Conservation (phyloP, 2,113 vertebrate species). For the Sylvilagus bachmani region DNA sequence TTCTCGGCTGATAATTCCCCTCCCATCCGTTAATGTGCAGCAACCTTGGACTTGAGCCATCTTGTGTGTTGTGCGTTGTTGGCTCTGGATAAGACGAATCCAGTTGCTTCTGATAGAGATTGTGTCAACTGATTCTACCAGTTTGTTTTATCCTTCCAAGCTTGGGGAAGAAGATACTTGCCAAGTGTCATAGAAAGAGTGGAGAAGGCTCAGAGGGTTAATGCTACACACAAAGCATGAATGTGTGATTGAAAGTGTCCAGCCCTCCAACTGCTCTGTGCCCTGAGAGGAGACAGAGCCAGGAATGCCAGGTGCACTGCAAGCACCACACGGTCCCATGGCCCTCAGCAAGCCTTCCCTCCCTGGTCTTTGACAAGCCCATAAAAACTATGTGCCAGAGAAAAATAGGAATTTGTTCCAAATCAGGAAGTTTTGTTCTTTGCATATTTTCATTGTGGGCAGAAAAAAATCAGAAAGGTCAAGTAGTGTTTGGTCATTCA, state of each 20-base stretch:
- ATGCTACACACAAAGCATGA: constrained; percentile 58
- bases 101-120: constrained; percentile 77
- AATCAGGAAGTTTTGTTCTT: constrained; percentile 70
- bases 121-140: constrained; percentile 79
- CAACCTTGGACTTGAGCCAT: background rate
- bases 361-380: constrained; percentile 45
- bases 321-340: background rate
- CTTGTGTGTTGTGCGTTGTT: constrained; percentile 55
- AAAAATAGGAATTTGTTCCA: constrained; percentile 69
- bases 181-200: constrained; percentile 54
- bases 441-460: constrained; percentile 65
- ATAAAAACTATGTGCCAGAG: constrained; percentile 57
- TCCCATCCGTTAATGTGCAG: constrained; percentile 62
- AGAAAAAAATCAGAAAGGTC: constrained; percentile 54
- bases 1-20: constrained; percentile 72
- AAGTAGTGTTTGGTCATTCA: constrained; percentile 61
- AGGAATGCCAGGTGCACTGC: constrained; percentile 40
- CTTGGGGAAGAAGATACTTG: constrained; percentile 22
- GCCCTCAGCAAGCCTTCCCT: constrained; percentile 45
- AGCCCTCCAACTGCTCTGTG: constrained; percentile 24
- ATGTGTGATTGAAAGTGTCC: constrained; percentile 62
- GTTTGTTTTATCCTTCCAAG: constrained; percentile 74
- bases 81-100: constrained; percentile 58
- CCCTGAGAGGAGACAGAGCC: constrained; percentile 43
- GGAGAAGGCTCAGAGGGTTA: constrained; percentile 58